A percentile compares a stretch with the other conserved stretches of the same genome.
phyloP scores from a whole-genome alignment of 2,113 vertebrate species.

The Heliornis fulica region DNA sequence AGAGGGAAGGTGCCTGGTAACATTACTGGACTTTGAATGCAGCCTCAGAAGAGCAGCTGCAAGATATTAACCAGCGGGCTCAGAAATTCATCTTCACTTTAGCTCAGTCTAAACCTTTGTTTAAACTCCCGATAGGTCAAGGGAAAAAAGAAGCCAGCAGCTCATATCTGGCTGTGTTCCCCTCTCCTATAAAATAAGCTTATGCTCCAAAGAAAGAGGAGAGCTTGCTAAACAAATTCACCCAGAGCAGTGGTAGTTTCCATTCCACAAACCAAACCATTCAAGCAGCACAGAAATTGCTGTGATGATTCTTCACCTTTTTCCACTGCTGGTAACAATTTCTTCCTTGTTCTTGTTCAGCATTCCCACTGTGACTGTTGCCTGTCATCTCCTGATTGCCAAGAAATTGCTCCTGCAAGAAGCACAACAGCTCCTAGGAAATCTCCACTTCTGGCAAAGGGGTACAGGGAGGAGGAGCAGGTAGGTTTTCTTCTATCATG shows the following conservation, averaged over 20 bases:
- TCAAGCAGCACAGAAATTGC: background rate
- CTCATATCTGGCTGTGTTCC: constrained; percentile 24
- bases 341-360: background rate
- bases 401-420: background rate
- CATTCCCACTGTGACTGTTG: background rate
- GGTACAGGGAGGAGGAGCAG: background rate
- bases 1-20: background rate
- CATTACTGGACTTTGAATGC: background rate
- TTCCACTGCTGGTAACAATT: background rate
- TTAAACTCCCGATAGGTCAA: background rate
- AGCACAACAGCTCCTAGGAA: background rate
- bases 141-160: background rate
- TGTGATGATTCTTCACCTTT: background rate
- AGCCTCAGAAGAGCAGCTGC: constrained; percentile 35
- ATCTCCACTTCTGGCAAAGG: background rate
- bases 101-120: background rate
- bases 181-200: constrained; percentile 14
- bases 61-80: constrained; percentile 9
- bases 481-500: background rate
- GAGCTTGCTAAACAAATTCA: background rate
- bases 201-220: background rate
- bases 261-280: background rate
- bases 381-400: background rate
- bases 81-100: constrained; percentile 18
- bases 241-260: background rate